These are phyloP conservation scores for Vanessa tameamea DNA, from an alignment of 1,140 invertebrate species.

Conservation along the genomic window DNA sequence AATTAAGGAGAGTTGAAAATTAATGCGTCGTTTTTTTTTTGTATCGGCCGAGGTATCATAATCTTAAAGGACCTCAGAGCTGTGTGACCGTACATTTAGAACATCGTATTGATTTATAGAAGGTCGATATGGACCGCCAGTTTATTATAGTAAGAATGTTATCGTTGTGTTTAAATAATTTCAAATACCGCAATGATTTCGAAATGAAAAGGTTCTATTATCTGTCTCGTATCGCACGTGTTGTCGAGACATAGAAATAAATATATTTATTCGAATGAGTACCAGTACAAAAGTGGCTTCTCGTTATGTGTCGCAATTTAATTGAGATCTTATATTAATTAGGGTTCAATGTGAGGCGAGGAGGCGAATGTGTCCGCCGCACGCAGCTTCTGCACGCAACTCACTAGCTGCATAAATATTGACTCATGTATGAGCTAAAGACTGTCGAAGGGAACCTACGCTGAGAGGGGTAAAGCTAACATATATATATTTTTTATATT, in stretches of 20 bases:
- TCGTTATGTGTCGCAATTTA: constrained; percentile 78
- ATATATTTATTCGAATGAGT: constrained; percentile 33
- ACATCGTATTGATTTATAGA: constrained; percentile 38
- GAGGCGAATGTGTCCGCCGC: constrained; percentile 69
- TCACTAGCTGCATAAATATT: constrained; percentile 52
- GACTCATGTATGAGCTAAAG: constrained; percentile 47
- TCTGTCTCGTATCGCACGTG: constrained; percentile 5
- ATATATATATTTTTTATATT: too few species aligned
- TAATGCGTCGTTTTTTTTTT: constrained; percentile 58
- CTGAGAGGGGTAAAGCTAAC: background rate
- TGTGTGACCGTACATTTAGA: constrained; percentile 36
- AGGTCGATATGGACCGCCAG: constrained; percentile 21
- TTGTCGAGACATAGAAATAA: constrained; percentile 8
- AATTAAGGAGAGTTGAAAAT: constrained; percentile 64
- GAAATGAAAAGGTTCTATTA: constrained; percentile 1
- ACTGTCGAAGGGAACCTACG: constrained; percentile 9
- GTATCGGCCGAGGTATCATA: constrained; percentile 56
- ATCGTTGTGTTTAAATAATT: background rate
- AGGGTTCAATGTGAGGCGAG: constrained; percentile 68
- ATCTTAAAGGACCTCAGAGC: constrained; percentile 43
- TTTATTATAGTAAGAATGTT: constrained; percentile 24
- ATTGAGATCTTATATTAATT: constrained; percentile 78
- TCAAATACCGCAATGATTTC: background rate
- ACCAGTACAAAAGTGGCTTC: constrained; percentile 47
- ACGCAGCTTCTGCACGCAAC: constrained; percentile 74